These are phyloP conservation scores for Heteromurus nitidus DNA, from an alignment of 2,888 invertebrate species.

Conservation along the genomic window DNA sequence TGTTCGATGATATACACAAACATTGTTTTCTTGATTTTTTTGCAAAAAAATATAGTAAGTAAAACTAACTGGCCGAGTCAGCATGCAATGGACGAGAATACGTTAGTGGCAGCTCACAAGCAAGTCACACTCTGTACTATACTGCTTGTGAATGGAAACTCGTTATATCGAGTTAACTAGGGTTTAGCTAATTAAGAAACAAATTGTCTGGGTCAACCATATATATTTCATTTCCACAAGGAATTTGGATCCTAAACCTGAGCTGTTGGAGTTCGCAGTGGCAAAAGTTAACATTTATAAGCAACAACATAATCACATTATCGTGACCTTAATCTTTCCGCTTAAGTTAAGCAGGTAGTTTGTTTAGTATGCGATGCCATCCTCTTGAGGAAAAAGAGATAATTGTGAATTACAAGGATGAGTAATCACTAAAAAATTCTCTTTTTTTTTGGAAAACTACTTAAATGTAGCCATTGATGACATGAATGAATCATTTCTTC, in stretches of 20 bases:
- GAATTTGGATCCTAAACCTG: not conserved
- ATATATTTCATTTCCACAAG: slow-evolving; percentile 6
- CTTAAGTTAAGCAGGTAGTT: not conserved
- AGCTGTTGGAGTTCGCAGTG: not conserved
- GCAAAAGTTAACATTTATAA: not conserved
- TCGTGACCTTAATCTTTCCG: slow-evolving; percentile 12
- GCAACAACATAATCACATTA: slow-evolving; percentile 10
- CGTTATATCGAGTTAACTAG: too few relatives aligned
- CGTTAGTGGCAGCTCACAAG: not conserved
- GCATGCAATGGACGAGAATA: not conserved
- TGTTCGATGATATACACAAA: not conserved
- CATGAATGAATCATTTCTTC: not conserved
- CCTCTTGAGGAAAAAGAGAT: not conserved
- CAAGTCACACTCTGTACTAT: too few relatives aligned
- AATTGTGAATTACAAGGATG: slow-evolving; percentile 20
- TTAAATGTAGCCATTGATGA: not conserved
- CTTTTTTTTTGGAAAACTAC: slow-evolving; percentile 5
- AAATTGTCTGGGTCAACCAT: slow-evolving; percentile 19
- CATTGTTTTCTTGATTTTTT: not conserved
- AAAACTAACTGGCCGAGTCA: not conserved
- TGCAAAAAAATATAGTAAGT: too few relatives aligned
- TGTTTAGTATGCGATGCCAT: not conserved
- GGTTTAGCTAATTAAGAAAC: slow-evolving; percentile 1
- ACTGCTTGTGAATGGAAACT: too few relatives aligned
- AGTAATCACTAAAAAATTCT: slow-evolving; percentile 9